These are phyloP conservation scores for Fulmarus glacialis DNA, from an alignment of 2,113 vertebrate species.

Conservation along the genomic window DNA sequence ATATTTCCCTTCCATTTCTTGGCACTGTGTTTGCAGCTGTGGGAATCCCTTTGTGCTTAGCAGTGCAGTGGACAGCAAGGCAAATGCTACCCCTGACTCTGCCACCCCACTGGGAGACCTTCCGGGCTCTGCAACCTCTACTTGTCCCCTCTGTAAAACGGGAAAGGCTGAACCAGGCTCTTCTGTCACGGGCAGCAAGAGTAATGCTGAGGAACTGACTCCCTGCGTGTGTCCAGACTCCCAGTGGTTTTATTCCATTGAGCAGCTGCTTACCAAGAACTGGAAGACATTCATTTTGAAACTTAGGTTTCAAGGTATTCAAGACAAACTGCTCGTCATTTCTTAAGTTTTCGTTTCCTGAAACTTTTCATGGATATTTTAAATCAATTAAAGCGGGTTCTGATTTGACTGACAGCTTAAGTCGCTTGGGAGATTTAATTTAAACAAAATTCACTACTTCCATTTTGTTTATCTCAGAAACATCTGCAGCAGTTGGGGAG, in stretches of 20 bases:
- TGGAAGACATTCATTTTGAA: neutral
- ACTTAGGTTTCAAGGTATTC: neutral
- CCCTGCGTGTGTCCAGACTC: neutral
- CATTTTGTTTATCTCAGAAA: neutral
- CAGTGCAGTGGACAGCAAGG: neutral
- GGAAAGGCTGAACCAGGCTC: neutral
- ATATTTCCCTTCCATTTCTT: neutral
- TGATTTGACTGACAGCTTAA: neutral
- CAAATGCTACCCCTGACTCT: neutral
- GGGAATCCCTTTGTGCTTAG: neutral
- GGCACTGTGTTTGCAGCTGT: neutral
- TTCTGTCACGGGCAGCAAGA: neutral
- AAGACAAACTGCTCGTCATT: neutral
- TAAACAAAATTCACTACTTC: neutral
- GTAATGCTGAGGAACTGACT: neutral
- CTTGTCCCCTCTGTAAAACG: neutral
- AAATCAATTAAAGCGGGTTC: neutral
- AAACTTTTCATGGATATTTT: neutral
- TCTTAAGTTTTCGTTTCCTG: neutral
- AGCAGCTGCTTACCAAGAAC: neutral
- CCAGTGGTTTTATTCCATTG: neutral
- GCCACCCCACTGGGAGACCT: neutral
- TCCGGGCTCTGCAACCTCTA: neutral
- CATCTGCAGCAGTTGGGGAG: neutral
- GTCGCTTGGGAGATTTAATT: neutral